phyloP scores from a whole-genome alignment of 1,140 invertebrate genomes.

The Drosophila tsacasi region DNA sequence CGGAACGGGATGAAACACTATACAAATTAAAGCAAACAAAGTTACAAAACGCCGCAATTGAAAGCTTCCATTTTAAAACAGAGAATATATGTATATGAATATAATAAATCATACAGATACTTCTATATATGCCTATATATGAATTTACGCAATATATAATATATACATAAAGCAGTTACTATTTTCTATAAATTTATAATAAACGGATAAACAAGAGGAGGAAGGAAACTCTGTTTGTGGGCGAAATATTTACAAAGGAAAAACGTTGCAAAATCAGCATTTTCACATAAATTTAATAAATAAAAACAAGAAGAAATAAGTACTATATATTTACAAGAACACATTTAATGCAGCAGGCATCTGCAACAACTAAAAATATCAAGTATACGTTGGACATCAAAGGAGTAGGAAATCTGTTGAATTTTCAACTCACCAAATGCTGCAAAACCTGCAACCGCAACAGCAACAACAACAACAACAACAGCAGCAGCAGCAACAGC shows the following conservation, averaged over 20 bases:
- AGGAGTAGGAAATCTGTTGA: not conserved
- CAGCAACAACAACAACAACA: conserved; percentile 35
- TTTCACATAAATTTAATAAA: conserved; percentile 7
- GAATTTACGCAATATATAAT: conserved; percentile 59
- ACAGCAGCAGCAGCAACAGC: conserved; percentile 28
- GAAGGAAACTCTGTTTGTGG: not conserved
- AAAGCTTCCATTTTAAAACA: conserved; percentile 79
- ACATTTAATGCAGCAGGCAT: not conserved
- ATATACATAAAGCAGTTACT: conserved; percentile 59
- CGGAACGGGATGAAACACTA: conserved; percentile 24
- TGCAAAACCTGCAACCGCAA: conserved; percentile 72
- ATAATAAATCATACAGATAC: conserved; percentile 34
- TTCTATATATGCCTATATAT: conserved; percentile 47
- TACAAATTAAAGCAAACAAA: conserved; percentile 75
- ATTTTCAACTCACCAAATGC: conserved; percentile 54
- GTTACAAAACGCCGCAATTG: conserved; percentile 81
- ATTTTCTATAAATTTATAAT: conserved; percentile 60
- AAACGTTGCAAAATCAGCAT: not conserved
- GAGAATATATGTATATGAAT: conserved; percentile 43
- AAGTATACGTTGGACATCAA: conserved; percentile 2
- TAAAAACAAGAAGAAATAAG: not conserved
- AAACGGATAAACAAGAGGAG: conserved; percentile 16
- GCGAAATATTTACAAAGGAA: conserved; percentile 19
- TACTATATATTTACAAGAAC: conserved; percentile 11
- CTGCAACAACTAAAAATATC: conserved; percentile 9